phyloP scores from a whole-genome alignment of 1,140 invertebrate genomes.

The Lasioglossum albipes region DNA sequence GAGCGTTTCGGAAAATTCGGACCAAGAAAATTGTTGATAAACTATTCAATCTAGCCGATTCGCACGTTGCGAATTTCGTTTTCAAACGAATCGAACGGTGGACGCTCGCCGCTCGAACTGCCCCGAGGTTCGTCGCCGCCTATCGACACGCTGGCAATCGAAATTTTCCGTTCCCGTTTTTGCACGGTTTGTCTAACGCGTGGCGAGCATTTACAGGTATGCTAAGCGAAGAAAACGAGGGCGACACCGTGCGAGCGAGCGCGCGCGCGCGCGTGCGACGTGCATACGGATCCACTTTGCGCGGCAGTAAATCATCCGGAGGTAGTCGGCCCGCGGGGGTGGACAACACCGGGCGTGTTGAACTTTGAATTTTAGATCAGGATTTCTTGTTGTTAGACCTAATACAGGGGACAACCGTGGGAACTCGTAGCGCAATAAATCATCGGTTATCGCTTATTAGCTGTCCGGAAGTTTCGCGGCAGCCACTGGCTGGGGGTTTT shows the following conservation, averaged over 20 bases:
- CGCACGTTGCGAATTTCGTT: too few relatives aligned
- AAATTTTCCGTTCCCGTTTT: background rate
- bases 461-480: background rate
- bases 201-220: background rate
- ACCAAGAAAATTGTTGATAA: too few relatives aligned
- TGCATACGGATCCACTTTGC: too few relatives aligned
- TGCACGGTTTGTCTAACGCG: background rate
- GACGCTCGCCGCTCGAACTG: background rate
- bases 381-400: slow-evolving; percentile 7
- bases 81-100: too few relatives aligned
- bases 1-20: too few relatives aligned
- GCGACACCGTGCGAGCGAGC: background rate
- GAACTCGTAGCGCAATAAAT: slow-evolving; percentile 6
- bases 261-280: too few relatives aligned
- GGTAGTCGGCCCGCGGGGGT: background rate
- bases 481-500: too few relatives aligned
- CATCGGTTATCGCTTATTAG: slow-evolving; percentile 4
- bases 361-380: slow-evolving; percentile 27
- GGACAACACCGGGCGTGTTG: background rate
- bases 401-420: background rate
- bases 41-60: too few relatives aligned
- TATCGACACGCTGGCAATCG: background rate
- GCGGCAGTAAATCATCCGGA: too few relatives aligned
- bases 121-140: background rate
- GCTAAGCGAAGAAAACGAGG: background rate